phyloP scores from a whole-genome alignment of 2,113 vertebrate species.

The Bubalus kerabau region DNA sequence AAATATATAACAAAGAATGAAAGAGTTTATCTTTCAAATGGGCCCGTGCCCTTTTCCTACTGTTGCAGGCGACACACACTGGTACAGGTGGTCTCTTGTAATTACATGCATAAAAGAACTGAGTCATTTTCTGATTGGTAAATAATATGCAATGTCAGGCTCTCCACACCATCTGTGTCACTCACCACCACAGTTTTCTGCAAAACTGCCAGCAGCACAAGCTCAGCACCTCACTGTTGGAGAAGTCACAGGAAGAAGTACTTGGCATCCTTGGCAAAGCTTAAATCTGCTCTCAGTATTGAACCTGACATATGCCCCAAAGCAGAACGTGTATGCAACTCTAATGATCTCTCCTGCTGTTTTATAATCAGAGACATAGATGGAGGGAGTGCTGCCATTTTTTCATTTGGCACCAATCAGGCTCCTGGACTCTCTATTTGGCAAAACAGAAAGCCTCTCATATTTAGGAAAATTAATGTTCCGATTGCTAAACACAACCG shows the following conservation, averaged over 20 bases:
- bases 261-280: conserved; percentile 67
- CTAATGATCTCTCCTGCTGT: conserved; percentile 57
- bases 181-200: conserved; percentile 63
- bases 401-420: conserved; percentile 57
- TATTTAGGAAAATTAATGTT: conserved; percentile 32
- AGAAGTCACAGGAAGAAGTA: conserved; percentile 67
- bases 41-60: background rate
- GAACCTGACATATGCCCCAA: conserved; percentile 72
- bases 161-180: conserved; percentile 78
- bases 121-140: conserved; percentile 74
- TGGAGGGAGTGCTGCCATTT: conserved; percentile 16
- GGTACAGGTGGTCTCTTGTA: conserved; percentile 77
- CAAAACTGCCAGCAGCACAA: conserved; percentile 68
- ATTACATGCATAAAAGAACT: conserved; percentile 73
- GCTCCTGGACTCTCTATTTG: conserved; percentile 51
- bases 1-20: background rate
- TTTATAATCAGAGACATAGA: conserved; percentile 53
- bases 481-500: background rate
- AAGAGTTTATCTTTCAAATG: background rate
- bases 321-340: conserved; percentile 39
- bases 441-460: conserved; percentile 39
- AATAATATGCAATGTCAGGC: conserved; percentile 77
- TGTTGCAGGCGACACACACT: conserved; percentile 38
- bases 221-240: conserved; percentile 50
- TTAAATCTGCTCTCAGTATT: conserved; percentile 71